A percentile compares a stretch with the other conserved stretches of the same genome.
These are phyloP conservation scores for Amazona vittata DNA, from an alignment of 2,113 vertebrate genomes.

Conservation along the genomic window DNA sequence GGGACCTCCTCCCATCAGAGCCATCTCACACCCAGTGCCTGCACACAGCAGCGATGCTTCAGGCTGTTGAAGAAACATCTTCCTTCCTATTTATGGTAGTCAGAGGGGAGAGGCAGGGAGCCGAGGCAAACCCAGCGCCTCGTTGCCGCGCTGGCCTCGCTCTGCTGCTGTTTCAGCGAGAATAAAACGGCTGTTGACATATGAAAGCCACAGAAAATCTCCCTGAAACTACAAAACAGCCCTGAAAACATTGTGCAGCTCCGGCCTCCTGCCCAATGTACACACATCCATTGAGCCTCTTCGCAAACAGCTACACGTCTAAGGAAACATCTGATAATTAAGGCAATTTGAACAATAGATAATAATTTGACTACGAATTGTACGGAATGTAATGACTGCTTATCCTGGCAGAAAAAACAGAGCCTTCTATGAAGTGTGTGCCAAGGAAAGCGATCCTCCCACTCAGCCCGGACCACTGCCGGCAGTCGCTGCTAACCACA, in stretches of 20 bases:
- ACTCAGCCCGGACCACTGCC: slow-evolving; percentile 72
- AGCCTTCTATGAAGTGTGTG: slow-evolving; percentile 77
- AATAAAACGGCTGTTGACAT: slow-evolving; percentile 61
- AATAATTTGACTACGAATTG: slow-evolving; percentile 81
- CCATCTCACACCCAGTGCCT: background rate
- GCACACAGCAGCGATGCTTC: fast-evolving
- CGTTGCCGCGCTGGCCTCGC: fast-evolving
- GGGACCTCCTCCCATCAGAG: background rate
- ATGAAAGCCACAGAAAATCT: slow-evolving; percentile 58
- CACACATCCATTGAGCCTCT: slow-evolving; percentile 50
- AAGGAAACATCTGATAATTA: slow-evolving; percentile 80
- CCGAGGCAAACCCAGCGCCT: background rate
- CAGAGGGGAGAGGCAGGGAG: background rate
- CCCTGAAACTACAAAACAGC: slow-evolving; percentile 61
- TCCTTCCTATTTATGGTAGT: too few species aligned
- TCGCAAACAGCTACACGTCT: slow-evolving; percentile 52
- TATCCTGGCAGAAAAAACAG: slow-evolving; percentile 77
- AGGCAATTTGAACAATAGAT: slow-evolving; percentile 81
- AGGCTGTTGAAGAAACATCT: too few species aligned
- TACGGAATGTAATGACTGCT: slow-evolving; percentile 79
- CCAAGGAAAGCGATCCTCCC: slow-evolving; percentile 80
- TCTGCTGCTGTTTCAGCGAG: background rate
- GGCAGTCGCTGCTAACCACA: slow-evolving; percentile 74
- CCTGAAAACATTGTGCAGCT: slow-evolving; percentile 43
- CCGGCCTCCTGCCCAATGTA: slow-evolving; percentile 42